Evolutionary conservation across 1,140 invertebrate species (phyloP), one percentile per base, ranked within the genome.

Genomic region (Eumeta japonica): DNA sequence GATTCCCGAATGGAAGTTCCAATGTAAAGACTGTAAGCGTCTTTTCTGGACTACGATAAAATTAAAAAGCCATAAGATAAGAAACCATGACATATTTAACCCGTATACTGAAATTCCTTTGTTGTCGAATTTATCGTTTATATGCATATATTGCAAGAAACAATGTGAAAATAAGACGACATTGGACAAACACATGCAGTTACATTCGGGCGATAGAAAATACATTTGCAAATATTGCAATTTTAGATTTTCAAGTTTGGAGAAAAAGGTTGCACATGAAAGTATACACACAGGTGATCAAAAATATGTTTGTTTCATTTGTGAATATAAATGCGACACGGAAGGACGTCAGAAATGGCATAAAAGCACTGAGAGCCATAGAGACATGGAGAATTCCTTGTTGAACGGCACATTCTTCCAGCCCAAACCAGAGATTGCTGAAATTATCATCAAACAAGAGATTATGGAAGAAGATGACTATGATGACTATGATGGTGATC

Each of bases 221-320:
- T 71, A 62, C 46, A 60, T 62, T 0, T 74, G 70, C 36, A 74
- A 70, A 49, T 74, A 62, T 33, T 74, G 70, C 37, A 66, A 74
- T 41, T 74, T 71, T 33, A 49, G 70, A 10, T 74, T 74, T 37
- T 62, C 70, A 3, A 67, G 66, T 0, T 55, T 55, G 0, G 62
- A 70, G 16, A 74, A 74, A 30, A 46, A 63, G 27, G 71, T 67
- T 43, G 33, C 46, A 0, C 70, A 74, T 24, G 47, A 60, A 0
- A 63, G 64, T 46, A 42, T 74, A 16, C 70, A 74, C 27, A 74
- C 66, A 0, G 70, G 70, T 2, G 66, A 67, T 36, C 65, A 71
- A 60, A 71, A 67, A 40, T 74, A 62, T 35, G 70, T 74, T 0
- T 74, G 70, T 46, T 74, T 74, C 16, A 71, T 74, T 16, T 74